Base-by-base conservation (phyloP, 2,113 vertebrate species). In the Cheirogaleus medius region DNA sequence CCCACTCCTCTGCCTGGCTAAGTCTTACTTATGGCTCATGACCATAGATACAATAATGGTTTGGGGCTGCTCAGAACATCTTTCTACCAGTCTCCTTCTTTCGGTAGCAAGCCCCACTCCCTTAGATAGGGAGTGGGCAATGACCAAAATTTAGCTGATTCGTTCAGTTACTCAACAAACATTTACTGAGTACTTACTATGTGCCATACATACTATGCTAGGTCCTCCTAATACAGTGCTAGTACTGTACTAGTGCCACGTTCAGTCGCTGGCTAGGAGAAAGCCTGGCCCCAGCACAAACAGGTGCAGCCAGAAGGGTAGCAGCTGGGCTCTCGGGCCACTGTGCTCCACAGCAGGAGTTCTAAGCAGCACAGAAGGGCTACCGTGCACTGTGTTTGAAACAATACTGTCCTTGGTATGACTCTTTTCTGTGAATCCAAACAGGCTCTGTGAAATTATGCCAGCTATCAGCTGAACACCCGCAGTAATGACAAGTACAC, bases 191-290 rank as follows among this genome's bases (percentile, higher is more conserved):
- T 66, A 78, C 13, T 56, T 95, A 42, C 17, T 49, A 18, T 58
- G 29, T 80, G 15, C 37, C 52, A 7, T n/a, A 47, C 5, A 17
- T 10, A 20, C 21, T 95, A 23, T 69, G 39, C 42, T 69, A 71
- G 18, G 60, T 32, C 37, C 21, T 44, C 18, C 7, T 54, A 37
- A 63, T 17, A 63, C 27, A 14, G 37, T 13, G 37, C 6, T 29
- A 8, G 37, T 3, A 6, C 0, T 0, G 21, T 32, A n/a, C 9
- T 15, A 17, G 49, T 52, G 17, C 52, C 1, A 7, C 8, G 7
- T 64, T n/a, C 1, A 18, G 7, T 49, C 21, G 15, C 0, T 1
- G 10, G 47, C 47, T 25, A 34, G 47, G 66, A 39, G 63, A 76
- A 82, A 39, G 42, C 2, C 1, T 23, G n/a, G 12, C 11, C 80